A percentile compares a stretch with the other conserved stretches of the same genome.
phyloP scores from a whole-genome alignment of 2,797 vertebrate species.

The Pangasius mekongensis region DNA sequence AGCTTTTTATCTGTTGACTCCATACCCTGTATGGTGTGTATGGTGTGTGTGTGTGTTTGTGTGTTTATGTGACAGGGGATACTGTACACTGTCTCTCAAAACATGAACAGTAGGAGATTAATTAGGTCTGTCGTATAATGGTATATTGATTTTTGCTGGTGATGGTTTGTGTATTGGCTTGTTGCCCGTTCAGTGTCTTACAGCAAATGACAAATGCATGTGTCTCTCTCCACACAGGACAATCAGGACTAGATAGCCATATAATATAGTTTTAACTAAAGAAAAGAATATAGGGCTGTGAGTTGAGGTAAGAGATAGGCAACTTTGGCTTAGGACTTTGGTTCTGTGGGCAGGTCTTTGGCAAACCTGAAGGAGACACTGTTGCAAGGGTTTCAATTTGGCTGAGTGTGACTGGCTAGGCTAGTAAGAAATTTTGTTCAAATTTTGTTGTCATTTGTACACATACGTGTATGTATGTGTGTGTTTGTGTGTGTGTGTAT shows the following conservation, averaged over 20 bases:
- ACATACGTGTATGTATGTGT: no score
- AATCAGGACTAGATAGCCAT: background rate
- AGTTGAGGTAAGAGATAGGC: no score
- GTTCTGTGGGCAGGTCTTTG: no score
- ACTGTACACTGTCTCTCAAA: conserved; percentile 31
- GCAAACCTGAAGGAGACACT: no score
- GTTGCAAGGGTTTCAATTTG: no score
- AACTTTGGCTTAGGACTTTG: no score
- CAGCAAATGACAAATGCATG: background rate
- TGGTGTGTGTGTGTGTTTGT: background rate
- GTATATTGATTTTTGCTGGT: conserved; percentile 57
- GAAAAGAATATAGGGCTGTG: background rate
- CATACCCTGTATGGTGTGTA: background rate
- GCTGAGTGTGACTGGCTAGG: no score
- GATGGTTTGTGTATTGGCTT: conserved; percentile 14
- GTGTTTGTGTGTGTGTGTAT: no score
- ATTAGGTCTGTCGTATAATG: conserved; percentile 58
- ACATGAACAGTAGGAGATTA: conserved; percentile 43
- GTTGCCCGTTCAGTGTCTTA: conserved; percentile 9
- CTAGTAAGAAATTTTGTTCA: no score
- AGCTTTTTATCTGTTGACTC: background rate
- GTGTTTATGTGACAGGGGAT: conserved; percentile 17
- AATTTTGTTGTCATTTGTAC: no score
- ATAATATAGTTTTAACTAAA: background rate
- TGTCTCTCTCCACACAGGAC: background rate